Evolutionary conservation across 2,888 invertebrate species (phyloP).

Genomic region (Junonia oenone): DNA sequence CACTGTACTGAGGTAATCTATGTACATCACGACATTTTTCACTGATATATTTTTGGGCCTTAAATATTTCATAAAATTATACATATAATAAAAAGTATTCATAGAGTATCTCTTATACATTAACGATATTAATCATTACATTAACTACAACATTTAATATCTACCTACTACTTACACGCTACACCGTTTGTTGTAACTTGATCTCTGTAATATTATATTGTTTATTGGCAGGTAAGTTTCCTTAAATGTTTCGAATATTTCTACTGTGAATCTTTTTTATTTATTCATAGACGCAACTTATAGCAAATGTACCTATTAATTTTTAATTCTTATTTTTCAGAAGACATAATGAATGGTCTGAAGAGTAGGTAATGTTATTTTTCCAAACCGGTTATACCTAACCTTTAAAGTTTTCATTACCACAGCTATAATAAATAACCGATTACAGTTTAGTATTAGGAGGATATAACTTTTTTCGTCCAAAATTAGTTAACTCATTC

Average conservation of each 20-base stretch:
- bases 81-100: constrained; percentile 13
- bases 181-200: constrained; percentile 22
- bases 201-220: constrained; percentile 5
- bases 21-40: constrained; percentile 12
- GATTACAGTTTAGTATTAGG: background rate
- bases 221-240: background rate
- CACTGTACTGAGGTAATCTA: constrained; percentile 22
- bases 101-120: constrained; percentile 16
- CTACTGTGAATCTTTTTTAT: background rate
- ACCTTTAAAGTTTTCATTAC: background rate
- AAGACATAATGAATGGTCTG: no score
- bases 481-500: no score
- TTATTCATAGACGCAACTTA: background rate
- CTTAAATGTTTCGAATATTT: background rate
- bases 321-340: background rate
- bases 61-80: constrained; percentile 12
- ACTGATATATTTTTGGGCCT: constrained; percentile 19
- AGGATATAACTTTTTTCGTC: background rate
- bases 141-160: constrained; percentile 22
- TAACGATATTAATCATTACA: constrained; percentile 10
- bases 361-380: no score
- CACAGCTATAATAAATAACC: background rate
- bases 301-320: background rate
- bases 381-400: no score
- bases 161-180: constrained; percentile 16